Percentiles rank a stretch among this genome's conserved stretches.
These are phyloP conservation scores for Buteo buteo DNA, from an alignment of 2,113 vertebrate genomes.

Conservation along the genomic window DNA sequence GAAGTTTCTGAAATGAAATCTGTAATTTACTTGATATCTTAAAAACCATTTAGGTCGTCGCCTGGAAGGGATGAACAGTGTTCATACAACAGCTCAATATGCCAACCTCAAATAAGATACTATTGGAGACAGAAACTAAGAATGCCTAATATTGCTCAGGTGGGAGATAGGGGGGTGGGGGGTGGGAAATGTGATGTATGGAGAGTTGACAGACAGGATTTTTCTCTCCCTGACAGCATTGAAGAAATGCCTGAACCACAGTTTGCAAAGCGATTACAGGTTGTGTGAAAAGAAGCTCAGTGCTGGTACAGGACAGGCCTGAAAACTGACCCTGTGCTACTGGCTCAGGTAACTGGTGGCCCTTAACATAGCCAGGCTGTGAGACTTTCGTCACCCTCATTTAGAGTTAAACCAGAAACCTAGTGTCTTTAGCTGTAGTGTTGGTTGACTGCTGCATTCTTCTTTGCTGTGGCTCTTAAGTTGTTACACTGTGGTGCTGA, in stretches of 20 bases:
- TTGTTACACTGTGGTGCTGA: neutral
- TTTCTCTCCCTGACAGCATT: neutral
- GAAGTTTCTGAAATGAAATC: neutral
- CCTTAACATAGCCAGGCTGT: neutral
- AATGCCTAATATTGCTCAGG: neutral
- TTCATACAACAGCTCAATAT: neutral
- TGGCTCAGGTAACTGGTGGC: neutral
- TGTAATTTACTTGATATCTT: neutral
- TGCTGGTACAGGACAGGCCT: neutral
- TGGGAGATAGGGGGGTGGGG: neutral
- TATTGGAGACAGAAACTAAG: neutral
- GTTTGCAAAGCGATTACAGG: neutral
- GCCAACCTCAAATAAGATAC: neutral
- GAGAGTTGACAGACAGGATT: neutral
- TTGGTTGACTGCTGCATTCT: neutral
- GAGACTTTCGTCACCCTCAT: neutral
- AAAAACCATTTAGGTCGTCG: fast-evolving
- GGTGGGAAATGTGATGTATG: neutral
- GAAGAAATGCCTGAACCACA: neutral
- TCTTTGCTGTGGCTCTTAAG: neutral
- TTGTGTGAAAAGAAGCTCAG: neutral
- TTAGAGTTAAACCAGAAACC: neutral
- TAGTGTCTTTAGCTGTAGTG: neutral
- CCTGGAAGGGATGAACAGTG: neutral
- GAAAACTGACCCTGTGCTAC: neutral